Conservation (phyloP, 2,113 vertebrate genomes). For the Gopherus evgoodei region DNA sequence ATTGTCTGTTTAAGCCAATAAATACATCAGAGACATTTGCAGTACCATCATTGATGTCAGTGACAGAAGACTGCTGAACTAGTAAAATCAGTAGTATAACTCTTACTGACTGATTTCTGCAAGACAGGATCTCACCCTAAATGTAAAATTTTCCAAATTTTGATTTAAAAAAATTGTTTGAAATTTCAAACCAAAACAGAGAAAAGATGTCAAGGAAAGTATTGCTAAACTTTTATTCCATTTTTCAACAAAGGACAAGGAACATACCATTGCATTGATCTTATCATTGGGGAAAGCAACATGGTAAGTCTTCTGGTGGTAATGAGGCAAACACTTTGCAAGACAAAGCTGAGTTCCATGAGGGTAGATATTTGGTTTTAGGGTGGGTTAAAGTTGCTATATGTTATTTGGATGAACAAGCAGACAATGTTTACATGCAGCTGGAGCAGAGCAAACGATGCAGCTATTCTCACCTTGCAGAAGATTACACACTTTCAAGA, state of each 20-base stretch:
- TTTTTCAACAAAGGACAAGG: neutral
- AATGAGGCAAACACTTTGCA: neutral
- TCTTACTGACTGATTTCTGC: neutral
- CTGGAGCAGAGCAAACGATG: neutral
- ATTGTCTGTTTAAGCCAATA: neutral
- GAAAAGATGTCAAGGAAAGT: neutral
- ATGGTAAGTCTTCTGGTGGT: neutral
- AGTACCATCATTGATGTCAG: neutral
- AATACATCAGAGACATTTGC: neutral
- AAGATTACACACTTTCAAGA: fast-evolving
- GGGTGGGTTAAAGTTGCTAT: neutral
- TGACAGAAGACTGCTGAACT: neutral
- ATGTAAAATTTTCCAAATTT: neutral
- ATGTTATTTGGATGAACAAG: neutral
- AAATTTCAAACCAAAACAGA: neutral
- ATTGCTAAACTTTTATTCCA: neutral
- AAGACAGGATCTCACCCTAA: neutral
- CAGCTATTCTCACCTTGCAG: neutral
- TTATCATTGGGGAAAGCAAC: neutral
- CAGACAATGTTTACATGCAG: neutral
- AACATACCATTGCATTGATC: neutral
- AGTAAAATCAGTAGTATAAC: neutral
- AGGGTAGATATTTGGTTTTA: neutral
- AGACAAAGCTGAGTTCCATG: neutral
- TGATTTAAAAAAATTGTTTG: neutral